Percentiles rank a stretch among this genome's conserved stretches.
These are phyloP conservation scores for Keiferia lycopersicella DNA, from an alignment of 2,888 invertebrate genomes.

Conservation along the genomic window DNA sequence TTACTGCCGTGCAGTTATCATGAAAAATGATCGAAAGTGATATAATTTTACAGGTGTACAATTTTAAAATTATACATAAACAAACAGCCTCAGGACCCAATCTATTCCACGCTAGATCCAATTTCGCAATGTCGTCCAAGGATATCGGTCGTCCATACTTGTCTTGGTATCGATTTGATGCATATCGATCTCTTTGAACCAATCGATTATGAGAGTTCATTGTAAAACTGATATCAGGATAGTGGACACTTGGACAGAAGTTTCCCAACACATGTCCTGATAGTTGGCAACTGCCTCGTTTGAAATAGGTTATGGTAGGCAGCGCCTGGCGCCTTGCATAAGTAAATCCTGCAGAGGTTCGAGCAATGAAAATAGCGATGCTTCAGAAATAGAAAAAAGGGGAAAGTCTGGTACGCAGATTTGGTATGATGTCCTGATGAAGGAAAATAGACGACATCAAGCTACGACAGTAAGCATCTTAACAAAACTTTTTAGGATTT, in stretches of 20 bases:
- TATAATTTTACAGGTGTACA: not conserved
- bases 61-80: conserved; percentile 7
- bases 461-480: too few relatives aligned
- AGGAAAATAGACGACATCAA: too few relatives aligned
- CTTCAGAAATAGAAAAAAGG: not conserved
- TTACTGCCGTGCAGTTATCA: too few relatives aligned
- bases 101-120: not conserved
- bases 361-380: not conserved
- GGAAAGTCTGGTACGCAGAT: not conserved
- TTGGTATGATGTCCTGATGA: too few relatives aligned
- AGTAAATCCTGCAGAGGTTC: conserved; percentile 51
- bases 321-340: conserved; percentile 55
- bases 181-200: not conserved
- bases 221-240: conserved; percentile 12
- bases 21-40: not conserved
- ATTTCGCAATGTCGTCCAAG: conserved; percentile 20
- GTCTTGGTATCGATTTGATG: conserved; percentile 1
- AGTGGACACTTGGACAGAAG: conserved; percentile 26
- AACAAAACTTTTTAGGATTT: too few relatives aligned
- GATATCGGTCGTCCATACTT: conserved; percentile 1
- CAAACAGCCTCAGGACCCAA: conserved; percentile 12
- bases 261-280: conserved; percentile 57
- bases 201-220: conserved; percentile 24
- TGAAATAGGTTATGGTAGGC: conserved; percentile 44
- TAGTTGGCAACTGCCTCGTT: conserved; percentile 58